Conservation (phyloP, 2,113 vertebrate genomes). For the Oryzias woworae region DNA sequence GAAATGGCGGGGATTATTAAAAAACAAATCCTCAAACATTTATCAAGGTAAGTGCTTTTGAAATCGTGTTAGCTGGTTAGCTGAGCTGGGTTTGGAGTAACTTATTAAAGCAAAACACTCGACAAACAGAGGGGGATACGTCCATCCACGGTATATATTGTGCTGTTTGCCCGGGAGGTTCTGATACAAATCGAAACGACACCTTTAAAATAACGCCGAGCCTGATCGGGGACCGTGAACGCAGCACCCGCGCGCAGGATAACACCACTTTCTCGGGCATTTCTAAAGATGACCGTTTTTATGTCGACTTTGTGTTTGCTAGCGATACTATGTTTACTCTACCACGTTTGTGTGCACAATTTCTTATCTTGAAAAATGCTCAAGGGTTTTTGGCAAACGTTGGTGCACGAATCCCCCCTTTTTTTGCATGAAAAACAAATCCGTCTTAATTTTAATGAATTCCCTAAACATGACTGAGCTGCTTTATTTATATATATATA, state of each 20-base stretch:
- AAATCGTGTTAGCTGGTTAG: constrained; percentile 60
- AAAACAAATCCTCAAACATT: constrained; percentile 96
- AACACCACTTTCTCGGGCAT: not conserved
- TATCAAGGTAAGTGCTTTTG: constrained; percentile 85
- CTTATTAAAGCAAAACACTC: not conserved
- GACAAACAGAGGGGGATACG: not conserved
- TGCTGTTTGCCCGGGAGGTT: not conserved
- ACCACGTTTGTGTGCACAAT: no score
- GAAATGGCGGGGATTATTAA: constrained; percentile 93
- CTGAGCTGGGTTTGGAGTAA: constrained; percentile 11
- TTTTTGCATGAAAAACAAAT: no score
- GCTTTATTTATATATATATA: no score
- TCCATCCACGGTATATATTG: not conserved
- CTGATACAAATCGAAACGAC: not conserved
- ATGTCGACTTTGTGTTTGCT: not conserved
- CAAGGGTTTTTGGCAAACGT: not conserved
- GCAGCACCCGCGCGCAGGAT: constrained; percentile 7
- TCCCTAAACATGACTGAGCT: no score
- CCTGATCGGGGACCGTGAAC: constrained; percentile 13
- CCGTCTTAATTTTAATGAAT: no score
- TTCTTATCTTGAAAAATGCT: not conserved
- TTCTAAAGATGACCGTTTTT: not conserved
- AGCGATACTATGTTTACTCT: not conserved
- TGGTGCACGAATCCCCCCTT: not conserved
- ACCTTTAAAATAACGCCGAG: not conserved